Base-by-base conservation (phyloP, 2,888 invertebrate genomes). In the Pseudolycoriella hygida region DNA sequence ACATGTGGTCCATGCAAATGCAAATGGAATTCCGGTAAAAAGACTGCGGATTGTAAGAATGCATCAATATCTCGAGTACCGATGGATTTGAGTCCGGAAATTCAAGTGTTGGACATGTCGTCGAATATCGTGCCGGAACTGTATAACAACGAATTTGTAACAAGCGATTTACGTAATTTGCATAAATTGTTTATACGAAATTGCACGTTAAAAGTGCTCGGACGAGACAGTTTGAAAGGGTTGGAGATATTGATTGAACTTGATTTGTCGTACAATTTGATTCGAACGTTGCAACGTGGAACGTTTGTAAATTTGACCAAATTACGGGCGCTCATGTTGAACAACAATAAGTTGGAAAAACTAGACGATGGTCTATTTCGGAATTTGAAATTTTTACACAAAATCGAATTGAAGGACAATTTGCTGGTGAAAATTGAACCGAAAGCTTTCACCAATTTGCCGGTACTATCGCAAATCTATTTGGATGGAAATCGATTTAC, bases 1-100 rank as follows among this genome's bases (percentile, higher is more conserved):
- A 58, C 54, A 44, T 66, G 66, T 50, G 54, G 59, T 46, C 50
- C 50, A 32, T 90, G 90, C 67, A 77, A 77, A 57, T 90, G 90
- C 61, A 77, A 80, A 51, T 90, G 90, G 89, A 77, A 77, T 20
- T 78, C 79, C 48, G 88, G 89, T 6, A 85, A 80, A 61, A 86
- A 82, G 60, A 78, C 78, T 18, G 89, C 87, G 2, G 82, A 86
- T 53, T 92, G 92, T 61, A 73, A 73, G 30, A 69, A 72, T 46
- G 70, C 73, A 37, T 69, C 72, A 15, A 69, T 86, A 30, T 71
- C 69, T 40, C 67, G 73, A 25, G 77, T 92, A 51, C 90, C 90
- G 1, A 68, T 67, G 48, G 73, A 74, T 44, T 67, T 90, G 25
- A 85, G 82, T 57, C 66, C 74, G 31, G 81, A 83, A 49, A 69